phyloP scores from a whole-genome alignment of 2,797 vertebrate genomes.

The Kryptolebias ocellatus region DNA sequence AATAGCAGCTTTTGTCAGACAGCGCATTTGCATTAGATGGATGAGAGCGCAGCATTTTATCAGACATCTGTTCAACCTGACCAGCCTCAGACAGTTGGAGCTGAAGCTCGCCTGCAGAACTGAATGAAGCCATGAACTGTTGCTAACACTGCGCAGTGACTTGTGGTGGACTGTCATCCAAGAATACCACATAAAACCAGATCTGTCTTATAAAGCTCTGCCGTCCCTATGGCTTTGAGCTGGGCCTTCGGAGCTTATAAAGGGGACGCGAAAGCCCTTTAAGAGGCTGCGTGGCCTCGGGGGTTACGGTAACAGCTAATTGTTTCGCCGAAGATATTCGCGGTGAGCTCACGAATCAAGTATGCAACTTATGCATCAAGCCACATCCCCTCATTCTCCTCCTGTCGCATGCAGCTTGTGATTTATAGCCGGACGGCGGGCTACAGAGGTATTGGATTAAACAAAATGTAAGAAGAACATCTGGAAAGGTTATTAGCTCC shows the following conservation, averaged over 20 bases:
- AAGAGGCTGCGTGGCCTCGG: constrained; percentile 73
- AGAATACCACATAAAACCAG: constrained; percentile 82
- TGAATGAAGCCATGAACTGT: constrained; percentile 75
- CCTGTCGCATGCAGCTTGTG: constrained; percentile 62
- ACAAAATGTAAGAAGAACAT: constrained; percentile 80
- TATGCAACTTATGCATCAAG: constrained; percentile 75
- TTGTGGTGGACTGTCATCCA: constrained; percentile 74
- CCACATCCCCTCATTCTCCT: constrained; percentile 65
- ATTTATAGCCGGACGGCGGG: constrained; percentile 82
- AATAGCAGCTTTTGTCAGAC: constrained; percentile 62
- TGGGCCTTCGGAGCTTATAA: constrained; percentile 73
- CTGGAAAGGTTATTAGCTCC: constrained; percentile 80
- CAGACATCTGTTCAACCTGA: constrained; percentile 68
- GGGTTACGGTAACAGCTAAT: constrained; percentile 82
- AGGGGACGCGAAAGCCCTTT: constrained; percentile 75
- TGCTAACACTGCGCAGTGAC: constrained; percentile 73
- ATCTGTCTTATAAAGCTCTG: constrained; percentile 73
- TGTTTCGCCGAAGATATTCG: constrained; percentile 75
- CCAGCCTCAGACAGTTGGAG: constrained; percentile 63
- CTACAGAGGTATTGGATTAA: constrained; percentile 82
- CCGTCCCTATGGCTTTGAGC: constrained; percentile 70
- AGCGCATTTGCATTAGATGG: constrained; percentile 55
- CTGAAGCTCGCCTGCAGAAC: constrained; percentile 39
- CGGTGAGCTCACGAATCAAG: constrained; percentile 78
- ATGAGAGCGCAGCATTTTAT: constrained; percentile 65